Percentiles rank a stretch among this genome's conserved stretches.
Evolutionary conservation across 2,797 vertebrate genomes (phyloP).

Genomic region (Cichlasoma orientale): DNA sequence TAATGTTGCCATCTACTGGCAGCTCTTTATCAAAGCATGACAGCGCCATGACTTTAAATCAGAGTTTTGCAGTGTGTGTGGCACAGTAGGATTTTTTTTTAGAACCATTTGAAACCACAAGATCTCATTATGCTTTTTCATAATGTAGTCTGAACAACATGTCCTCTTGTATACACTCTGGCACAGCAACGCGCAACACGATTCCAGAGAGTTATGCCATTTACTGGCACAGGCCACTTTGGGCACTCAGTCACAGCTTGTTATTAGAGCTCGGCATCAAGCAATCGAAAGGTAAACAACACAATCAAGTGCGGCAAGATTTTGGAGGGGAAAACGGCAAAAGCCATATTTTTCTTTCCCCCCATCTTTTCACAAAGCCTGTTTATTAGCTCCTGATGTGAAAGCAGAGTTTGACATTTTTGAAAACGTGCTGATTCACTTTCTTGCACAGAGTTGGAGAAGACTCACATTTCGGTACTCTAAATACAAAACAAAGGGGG

Average conservation of each 20-base stretch:
- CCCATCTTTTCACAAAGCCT: conserved; percentile 40
- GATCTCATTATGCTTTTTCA: conserved; percentile 41
- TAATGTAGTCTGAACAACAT: conserved; percentile 43
- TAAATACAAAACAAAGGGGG: neutral
- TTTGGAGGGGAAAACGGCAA: conserved; percentile 19
- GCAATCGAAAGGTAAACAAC: conserved; percentile 66
- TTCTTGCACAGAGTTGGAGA: neutral
- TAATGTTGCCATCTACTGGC: conserved; percentile 80
- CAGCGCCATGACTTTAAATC: conserved; percentile 17
- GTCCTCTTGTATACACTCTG: conserved; percentile 41
- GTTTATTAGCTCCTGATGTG: conserved; percentile 50
- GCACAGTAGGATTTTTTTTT: conserved; percentile 25
- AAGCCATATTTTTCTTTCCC: conserved; percentile 25
- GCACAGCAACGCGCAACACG: conserved; percentile 36
- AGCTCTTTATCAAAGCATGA: conserved; percentile 42
- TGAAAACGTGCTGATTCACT: neutral
- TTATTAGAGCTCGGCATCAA: conserved; percentile 67
- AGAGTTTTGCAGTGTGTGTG: conserved; percentile 1
- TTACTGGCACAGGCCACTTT: conserved; percentile 50
- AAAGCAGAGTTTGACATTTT: conserved; percentile 18
- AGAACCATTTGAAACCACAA: conserved; percentile 39
- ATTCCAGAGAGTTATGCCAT: conserved; percentile 59
- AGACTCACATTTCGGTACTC: neutral
- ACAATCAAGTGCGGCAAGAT: conserved; percentile 55
- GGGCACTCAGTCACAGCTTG: conserved; percentile 55